Evolutionary conservation across 2,888 invertebrate genomes (phyloP).

Genomic region (Pachydiplax longipennis): DNA sequence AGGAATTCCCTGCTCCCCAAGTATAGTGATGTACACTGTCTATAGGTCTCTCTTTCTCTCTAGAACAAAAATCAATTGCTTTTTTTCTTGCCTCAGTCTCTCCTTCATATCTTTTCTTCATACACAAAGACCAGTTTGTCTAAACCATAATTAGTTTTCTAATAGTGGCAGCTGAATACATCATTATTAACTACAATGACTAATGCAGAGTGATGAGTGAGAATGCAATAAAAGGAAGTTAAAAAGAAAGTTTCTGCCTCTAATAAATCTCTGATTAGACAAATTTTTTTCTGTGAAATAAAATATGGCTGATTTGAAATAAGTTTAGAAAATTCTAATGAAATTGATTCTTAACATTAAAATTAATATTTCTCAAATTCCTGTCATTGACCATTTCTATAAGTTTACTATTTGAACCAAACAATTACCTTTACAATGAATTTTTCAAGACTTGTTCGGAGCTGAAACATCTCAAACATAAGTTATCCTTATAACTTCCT

Average conservation of each 20-base stretch:
- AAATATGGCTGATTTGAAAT: conserved; percentile 8
- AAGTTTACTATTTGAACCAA: no score
- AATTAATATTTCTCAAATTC: no score
- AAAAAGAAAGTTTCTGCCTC: neutral
- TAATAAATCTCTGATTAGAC: neutral
- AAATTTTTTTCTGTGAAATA: neutral
- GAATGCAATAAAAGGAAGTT: conserved; percentile 39
- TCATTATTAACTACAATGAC: conserved; percentile 39
- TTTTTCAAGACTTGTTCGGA: no score
- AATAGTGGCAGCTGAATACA: conserved; percentile 39
- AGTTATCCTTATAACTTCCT: conserved; percentile 23
- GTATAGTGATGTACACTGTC: conserved; percentile 45
- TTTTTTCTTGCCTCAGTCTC: conserved; percentile 42
- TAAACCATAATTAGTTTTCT: conserved; percentile 42
- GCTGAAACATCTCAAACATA: neutral
- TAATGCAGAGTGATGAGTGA: conserved; percentile 34
- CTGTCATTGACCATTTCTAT: no score
- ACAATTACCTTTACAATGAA: no score
- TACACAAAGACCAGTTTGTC: conserved; percentile 38
- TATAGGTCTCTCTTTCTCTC: conserved; percentile 45
- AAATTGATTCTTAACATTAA: no score
- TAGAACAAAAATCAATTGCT: conserved; percentile 43
- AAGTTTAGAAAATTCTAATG: neutral
- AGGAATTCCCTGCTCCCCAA: conserved; percentile 35
- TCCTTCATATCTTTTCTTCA: conserved; percentile 44